Evolutionary conservation across 2,797 vertebrate genomes (phyloP).

Genomic region (Eurystomus glaucurus): DNA sequence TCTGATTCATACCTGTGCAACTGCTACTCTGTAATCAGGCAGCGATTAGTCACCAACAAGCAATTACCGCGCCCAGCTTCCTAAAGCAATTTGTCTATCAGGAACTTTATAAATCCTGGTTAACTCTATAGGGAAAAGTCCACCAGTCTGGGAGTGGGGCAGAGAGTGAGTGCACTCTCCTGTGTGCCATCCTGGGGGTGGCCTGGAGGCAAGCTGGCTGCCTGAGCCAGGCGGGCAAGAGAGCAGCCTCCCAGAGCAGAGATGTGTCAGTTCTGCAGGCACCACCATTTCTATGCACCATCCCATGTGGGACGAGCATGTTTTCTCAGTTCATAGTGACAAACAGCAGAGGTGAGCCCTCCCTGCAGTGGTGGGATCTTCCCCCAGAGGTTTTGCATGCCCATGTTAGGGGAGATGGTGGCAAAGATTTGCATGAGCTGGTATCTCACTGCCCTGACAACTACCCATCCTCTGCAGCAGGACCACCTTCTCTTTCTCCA

Average conservation of each 20-base stretch:
- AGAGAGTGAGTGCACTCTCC: background rate
- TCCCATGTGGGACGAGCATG: rapidly evolving
- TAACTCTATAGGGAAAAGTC: background rate
- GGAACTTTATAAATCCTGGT: background rate
- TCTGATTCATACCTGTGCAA: conserved; percentile 76
- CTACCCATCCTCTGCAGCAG: background rate
- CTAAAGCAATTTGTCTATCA: conserved; percentile 1
- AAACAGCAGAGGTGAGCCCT: background rate
- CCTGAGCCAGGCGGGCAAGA: rapidly evolving
- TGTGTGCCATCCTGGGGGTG: rapidly evolving
- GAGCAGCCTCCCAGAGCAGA: background rate
- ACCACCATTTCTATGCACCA: rapidly evolving
- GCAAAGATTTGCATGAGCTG: background rate
- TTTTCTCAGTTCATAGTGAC: background rate
- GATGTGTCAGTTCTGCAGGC: background rate
- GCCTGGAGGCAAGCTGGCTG: background rate
- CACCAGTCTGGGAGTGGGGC: rapidly evolving
- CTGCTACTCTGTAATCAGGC: conserved; percentile 56
- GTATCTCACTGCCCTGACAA: background rate
- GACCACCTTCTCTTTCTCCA: background rate
- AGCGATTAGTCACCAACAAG: conserved; percentile 51
- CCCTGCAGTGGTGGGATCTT: background rate
- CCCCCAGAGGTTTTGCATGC: background rate
- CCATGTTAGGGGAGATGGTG: background rate
- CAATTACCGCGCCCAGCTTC: conserved; percentile 43